Evolutionary conservation across 2,888 invertebrate genomes (phyloP), one percentile per base, ranked within the genome.

Genomic region (Escarpia spicata): DNA sequence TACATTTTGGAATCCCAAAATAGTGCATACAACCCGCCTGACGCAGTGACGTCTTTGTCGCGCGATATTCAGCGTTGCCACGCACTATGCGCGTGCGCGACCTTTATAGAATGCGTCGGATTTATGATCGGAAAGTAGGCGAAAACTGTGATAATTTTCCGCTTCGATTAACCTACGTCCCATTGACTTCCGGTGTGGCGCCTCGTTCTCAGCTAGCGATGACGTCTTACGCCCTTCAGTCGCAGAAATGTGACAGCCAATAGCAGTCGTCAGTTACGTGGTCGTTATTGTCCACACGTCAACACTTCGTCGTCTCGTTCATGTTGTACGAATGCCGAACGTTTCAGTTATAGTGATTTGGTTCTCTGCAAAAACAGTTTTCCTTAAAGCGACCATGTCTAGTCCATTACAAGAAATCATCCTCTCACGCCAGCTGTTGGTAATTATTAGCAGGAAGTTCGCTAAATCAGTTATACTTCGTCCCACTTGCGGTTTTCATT

Each of bases 121-220:
- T 75, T 75, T 75, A 26, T 75, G 75, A 75, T 75, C 4, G 26
- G 75, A 6, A 26, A 26, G 75, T 75, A 75, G 75, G 75, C 75
- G 75, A 75, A 75, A 75, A 75, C 75, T 75, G 75, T 75, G 75
- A 75, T 75, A 75, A 75, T 75, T 75, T 75, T 75, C 75, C 75
- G 75, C 75, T n/a, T 75, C 75, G 75, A n/a, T 75, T 75, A 75
- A 75, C 75, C 26, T 75, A 26, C 19, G n/a, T 19, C 75, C 75
- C 26, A 26, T 26, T 26, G 26, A 26, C 75, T 75, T 75, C 75
- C 75, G 26, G 75, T 75, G 26, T n/a, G 75, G 75, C 75, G 75
- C 75, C 52, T 15, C 75, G 75, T 19, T 26, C 75, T 26, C 75
- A 75, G 52, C 75, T 75, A 6, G 26, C 75, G 75, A 75, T 75